Conservation (phyloP, 2,888 invertebrate genomes). For the Aelia acuminata region DNA sequence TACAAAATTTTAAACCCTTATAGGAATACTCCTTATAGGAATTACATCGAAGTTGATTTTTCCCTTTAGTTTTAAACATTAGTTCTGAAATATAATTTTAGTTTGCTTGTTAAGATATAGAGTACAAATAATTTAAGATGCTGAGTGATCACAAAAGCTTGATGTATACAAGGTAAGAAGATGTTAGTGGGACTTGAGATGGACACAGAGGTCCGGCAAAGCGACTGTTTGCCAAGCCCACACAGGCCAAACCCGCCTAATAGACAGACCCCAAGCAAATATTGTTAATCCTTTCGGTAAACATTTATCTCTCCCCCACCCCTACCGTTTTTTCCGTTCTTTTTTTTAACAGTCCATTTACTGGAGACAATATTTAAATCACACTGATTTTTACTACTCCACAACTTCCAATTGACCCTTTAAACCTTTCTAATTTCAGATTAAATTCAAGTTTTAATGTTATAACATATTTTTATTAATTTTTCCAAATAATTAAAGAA, state of each 20-base stretch:
- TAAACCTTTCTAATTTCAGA: background rate
- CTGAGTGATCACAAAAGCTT: background rate
- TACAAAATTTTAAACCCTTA: too few relatives aligned
- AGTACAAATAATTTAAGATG: background rate
- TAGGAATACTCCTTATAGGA: too few relatives aligned
- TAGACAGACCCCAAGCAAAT: constrained; percentile 53
- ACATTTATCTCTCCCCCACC: constrained; percentile 31
- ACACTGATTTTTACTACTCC: background rate
- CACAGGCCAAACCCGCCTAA: constrained; percentile 31
- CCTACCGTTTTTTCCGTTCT: background rate
- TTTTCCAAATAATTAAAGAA: too few relatives aligned
- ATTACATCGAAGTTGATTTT: too few relatives aligned
- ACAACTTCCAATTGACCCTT: background rate
- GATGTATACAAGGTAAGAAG: background rate
- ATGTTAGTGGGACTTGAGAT: background rate
- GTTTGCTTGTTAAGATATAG: too few relatives aligned
- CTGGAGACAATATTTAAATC: background rate
- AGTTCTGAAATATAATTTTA: background rate
- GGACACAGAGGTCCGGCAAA: constrained; percentile 1
- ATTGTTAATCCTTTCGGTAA: constrained; percentile 50
- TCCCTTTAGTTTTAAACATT: too few relatives aligned
- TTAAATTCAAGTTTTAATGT: background rate
- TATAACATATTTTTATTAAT: too few relatives aligned
- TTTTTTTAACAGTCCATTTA: constrained; percentile 14
- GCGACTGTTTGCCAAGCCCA: background rate